Percentiles rank a stretch among this genome's conserved stretches.
Conservation (phyloP, 2,888 invertebrate species). For the Mellilla xanthometata region DNA sequence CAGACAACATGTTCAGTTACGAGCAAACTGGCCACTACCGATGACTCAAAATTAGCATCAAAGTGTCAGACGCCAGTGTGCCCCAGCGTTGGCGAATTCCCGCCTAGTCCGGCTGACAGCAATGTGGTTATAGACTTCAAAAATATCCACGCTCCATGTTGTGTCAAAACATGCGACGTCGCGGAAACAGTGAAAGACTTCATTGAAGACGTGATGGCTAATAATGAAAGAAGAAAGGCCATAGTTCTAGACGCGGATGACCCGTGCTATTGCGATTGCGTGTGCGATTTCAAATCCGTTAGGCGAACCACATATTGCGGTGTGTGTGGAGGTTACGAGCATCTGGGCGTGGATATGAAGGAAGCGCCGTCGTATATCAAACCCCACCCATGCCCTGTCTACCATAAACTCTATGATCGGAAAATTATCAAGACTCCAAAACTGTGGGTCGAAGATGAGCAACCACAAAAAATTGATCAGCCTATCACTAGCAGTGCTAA, state of each 20-base stretch:
- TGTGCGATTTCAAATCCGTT: conserved; percentile 63
- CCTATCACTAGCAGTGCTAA: too few species aligned
- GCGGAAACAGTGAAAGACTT: conserved; percentile 67
- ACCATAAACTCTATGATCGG: conserved; percentile 69
- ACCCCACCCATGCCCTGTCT: conserved; percentile 73
- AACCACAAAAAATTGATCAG: too few species aligned
- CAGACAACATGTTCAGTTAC: conserved; percentile 48
- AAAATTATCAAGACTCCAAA: conserved; percentile 51
- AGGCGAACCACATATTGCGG: conserved; percentile 69
- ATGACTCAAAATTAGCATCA: conserved; percentile 20
- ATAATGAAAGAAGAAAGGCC: conserved; percentile 36
- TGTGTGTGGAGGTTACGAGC: conserved; percentile 72
- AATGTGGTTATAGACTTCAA: conserved; percentile 54
- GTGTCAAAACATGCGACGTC: conserved; percentile 62
- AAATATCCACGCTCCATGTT: conserved; percentile 64
- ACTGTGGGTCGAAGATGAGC: conserved; percentile 56
- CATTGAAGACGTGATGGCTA: conserved; percentile 50
- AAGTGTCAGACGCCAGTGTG: conserved; percentile 48
- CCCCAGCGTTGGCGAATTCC: conserved; percentile 31
- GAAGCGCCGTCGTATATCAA: conserved; percentile 55
- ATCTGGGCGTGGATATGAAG: conserved; percentile 62
- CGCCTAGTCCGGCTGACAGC: conserved; percentile 69
- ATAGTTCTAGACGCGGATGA: conserved; percentile 36
- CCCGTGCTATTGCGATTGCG: conserved; percentile 70
- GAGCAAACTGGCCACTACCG: conserved; percentile 18